Conservation (phyloP, 2,888 invertebrate genomes). For the Ctenicera cuprea region DNA sequence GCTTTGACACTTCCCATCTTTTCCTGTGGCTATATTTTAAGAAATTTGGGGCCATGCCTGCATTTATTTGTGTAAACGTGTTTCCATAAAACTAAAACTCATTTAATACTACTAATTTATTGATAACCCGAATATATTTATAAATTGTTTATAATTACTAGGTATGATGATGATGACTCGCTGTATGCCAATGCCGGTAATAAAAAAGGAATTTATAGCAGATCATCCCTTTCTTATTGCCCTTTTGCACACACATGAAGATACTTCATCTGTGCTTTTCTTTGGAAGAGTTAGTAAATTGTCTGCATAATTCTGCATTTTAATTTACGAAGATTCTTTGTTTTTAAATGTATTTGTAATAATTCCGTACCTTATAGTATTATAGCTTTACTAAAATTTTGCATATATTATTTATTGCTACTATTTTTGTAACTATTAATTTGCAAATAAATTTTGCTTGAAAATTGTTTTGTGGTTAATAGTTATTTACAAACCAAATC, state of each 20-base stretch:
- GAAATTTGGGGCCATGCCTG: background rate
- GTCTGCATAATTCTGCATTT: constrained; percentile 1
- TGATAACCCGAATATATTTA: background rate
- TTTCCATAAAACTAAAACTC: background rate
- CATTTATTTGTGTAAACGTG: background rate
- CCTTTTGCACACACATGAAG: constrained; percentile 63
- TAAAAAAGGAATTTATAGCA: constrained; percentile 65
- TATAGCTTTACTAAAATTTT: background rate
- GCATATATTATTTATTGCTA: background rate
- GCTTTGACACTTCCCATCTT: no score
- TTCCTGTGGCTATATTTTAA: no score
- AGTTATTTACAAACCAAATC: no score
- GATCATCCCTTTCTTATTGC: constrained; percentile 70
- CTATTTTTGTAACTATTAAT: no score
- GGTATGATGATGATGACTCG: constrained; percentile 57
- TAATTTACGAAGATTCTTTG: background rate
- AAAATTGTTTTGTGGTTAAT: no score
- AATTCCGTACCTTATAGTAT: background rate
- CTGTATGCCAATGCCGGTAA: constrained; percentile 55
- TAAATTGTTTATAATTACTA: constrained; percentile 23
- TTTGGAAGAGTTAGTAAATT: constrained; percentile 49
- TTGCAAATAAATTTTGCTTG: no score
- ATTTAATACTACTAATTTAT: background rate
- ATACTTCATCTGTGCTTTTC: constrained; percentile 42
- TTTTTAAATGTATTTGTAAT: background rate